These are phyloP conservation scores for Protophormia terraenovae DNA, from an alignment of 2,888 invertebrate genomes.

Conservation along the genomic window DNA sequence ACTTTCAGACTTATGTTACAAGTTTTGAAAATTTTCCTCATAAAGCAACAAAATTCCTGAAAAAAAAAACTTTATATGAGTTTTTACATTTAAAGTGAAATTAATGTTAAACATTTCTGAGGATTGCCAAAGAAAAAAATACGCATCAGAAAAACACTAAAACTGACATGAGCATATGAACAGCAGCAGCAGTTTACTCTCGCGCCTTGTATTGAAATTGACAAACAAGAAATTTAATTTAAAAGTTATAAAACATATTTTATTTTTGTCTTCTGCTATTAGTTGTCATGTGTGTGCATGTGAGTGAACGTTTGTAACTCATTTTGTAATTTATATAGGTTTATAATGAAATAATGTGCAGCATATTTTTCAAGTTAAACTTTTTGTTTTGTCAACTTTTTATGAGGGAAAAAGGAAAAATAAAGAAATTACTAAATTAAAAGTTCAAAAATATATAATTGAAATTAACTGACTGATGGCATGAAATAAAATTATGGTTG, in stretches of 20 bases:
- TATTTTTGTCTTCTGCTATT: constrained; percentile 9
- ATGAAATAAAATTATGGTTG: background rate
- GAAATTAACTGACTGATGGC: background rate
- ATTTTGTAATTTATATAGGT: constrained; percentile 32
- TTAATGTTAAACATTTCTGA: constrained; percentile 35
- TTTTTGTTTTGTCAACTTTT: constrained; percentile 15
- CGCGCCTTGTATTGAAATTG: constrained; percentile 1
- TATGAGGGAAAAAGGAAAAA: no score
- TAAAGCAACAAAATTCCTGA: background rate
- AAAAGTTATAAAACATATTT: constrained; percentile 54
- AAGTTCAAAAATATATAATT: background rate
- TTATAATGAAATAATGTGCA: constrained; percentile 32
- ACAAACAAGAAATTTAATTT: constrained; percentile 58
- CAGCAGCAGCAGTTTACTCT: background rate
- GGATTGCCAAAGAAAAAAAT: background rate
- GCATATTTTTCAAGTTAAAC: background rate
- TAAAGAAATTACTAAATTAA: background rate
- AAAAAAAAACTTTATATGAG: constrained; percentile 5
- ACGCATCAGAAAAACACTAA: background rate
- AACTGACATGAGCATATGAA: background rate
- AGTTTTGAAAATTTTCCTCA: no score
- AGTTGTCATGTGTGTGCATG: background rate
- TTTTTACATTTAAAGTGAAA: constrained; percentile 28
- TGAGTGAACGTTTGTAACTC: background rate
- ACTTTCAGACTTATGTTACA: background rate